phyloP scores from a whole-genome alignment of 1,140 invertebrate species.

The Metopolophium dirhodum region DNA sequence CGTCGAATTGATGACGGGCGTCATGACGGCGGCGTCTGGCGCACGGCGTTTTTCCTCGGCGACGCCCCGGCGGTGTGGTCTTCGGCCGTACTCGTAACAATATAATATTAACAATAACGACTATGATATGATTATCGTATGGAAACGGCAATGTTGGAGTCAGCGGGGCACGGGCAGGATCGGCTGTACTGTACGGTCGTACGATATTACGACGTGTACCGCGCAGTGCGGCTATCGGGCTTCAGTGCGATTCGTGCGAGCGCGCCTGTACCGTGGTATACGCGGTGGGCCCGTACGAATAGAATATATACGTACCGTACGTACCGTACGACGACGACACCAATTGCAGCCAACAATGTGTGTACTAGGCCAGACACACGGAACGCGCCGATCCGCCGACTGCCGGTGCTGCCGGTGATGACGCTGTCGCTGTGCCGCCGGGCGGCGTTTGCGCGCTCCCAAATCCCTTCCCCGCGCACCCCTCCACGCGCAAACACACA shows the following conservation, averaged over 20 bases:
- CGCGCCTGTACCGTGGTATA: not conserved
- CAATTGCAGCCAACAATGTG: not conserved
- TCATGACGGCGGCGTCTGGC: conserved; percentile 21
- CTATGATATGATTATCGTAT: too few species aligned
- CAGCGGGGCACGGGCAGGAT: too few species aligned
- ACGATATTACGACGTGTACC: not conserved
- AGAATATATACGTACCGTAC: not conserved
- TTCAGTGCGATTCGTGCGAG: not conserved
- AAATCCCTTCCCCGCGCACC: not conserved
- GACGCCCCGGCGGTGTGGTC: not conserved
- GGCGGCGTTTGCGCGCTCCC: conserved; percentile 19
- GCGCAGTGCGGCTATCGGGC: not conserved
- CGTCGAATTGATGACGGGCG: conserved; percentile 43
- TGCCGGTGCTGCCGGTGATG: not conserved
- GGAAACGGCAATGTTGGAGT: too few species aligned
- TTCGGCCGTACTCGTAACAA: not conserved
- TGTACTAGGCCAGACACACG: not conserved
- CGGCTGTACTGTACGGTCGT: too few species aligned
- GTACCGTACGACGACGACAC: not conserved
- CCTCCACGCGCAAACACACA: not conserved
- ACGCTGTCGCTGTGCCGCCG: conserved; percentile 34
- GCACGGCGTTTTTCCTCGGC: not conserved
- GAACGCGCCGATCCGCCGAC: not conserved
- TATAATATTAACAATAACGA: too few species aligned
- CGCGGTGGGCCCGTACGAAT: not conserved